These are phyloP conservation scores for Drosophila infuscata DNA, from an alignment of 2,888 invertebrate genomes.

Conservation along the genomic window DNA sequence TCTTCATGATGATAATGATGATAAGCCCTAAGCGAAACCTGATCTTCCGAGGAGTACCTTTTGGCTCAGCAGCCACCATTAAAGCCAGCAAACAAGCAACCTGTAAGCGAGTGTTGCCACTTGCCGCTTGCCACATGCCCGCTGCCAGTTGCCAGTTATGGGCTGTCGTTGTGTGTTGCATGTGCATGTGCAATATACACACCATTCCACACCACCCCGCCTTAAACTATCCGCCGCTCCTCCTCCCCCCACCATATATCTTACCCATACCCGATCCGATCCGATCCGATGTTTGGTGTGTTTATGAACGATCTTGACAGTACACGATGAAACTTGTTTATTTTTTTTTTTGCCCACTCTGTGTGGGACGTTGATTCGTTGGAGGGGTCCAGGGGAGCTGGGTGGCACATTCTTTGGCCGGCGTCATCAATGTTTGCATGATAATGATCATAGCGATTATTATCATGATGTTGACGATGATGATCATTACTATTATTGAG, in stretches of 20 bases:
- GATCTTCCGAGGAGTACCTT: slow-evolving; percentile 40
- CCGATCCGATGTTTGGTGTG: slow-evolving; percentile 46
- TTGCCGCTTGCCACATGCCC: slow-evolving; percentile 13
- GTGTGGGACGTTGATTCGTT: slow-evolving; percentile 6
- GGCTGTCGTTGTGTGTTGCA: slow-evolving; percentile 28
- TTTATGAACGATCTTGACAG: slow-evolving; percentile 63
- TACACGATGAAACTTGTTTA: slow-evolving; percentile 58
- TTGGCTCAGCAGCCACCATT: slow-evolving; percentile 28
- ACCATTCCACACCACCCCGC: not conserved
- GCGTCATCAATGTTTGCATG: slow-evolving; percentile 62
- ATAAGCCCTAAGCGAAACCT: slow-evolving; percentile 57
- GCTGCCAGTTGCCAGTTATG: slow-evolving; percentile 14
- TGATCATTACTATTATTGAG: slow-evolving; percentile 34
- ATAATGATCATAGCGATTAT: slow-evolving; percentile 21
- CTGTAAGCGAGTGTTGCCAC: slow-evolving; percentile 34
- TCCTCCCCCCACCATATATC: not conserved
- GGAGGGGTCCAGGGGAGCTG: slow-evolving; percentile 3
- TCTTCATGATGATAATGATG: slow-evolving; percentile 20
- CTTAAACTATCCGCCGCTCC: not conserved
- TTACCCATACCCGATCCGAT: slow-evolving; percentile 2
- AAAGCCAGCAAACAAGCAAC: slow-evolving; percentile 30
- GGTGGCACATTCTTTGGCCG: slow-evolving; percentile 63
- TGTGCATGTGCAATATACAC: slow-evolving; percentile 17
- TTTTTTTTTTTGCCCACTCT: slow-evolving; percentile 23
- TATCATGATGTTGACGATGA: slow-evolving; percentile 22